Conservation (phyloP, 2,888 invertebrate genomes). For the Onthophagus sagittarius region DNA sequence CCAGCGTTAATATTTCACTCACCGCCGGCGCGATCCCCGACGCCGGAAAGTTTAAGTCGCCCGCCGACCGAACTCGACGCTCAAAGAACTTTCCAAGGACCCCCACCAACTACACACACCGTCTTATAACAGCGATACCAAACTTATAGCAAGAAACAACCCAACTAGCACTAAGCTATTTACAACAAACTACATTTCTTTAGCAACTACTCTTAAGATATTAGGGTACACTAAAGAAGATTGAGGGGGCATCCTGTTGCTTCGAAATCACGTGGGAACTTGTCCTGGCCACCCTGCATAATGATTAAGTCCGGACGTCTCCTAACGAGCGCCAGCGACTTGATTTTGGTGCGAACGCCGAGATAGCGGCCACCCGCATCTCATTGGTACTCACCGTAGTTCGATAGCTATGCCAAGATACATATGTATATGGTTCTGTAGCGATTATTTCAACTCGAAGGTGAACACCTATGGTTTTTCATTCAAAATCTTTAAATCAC, state of each 20-base stretch:
- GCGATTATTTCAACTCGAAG: not conserved
- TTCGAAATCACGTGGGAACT: constrained; percentile 27
- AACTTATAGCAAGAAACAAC: too few relatives aligned
- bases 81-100: too few relatives aligned
- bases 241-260: not conserved
- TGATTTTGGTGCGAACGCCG: not conserved
- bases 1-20: constrained; percentile 45
- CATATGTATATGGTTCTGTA: not conserved
- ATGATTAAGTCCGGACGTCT: constrained; percentile 29
- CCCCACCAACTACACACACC: too few relatives aligned
- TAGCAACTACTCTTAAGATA: not conserved
- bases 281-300: constrained; percentile 29
- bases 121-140: too few relatives aligned
- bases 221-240: not conserved
- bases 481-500: not conserved
- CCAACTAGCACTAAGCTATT: too few relatives aligned
- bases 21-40: constrained; percentile 27
- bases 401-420: not conserved
- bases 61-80: too few relatives aligned
- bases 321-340: constrained; percentile 4
- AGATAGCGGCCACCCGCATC: not conserved
- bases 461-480: not conserved
- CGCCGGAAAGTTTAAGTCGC: not conserved
- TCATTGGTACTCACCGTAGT: not conserved
- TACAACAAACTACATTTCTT: too few relatives aligned